Base-by-base conservation (phyloP, 2,888 invertebrate genomes). In the Sicus ferrugineus region DNA sequence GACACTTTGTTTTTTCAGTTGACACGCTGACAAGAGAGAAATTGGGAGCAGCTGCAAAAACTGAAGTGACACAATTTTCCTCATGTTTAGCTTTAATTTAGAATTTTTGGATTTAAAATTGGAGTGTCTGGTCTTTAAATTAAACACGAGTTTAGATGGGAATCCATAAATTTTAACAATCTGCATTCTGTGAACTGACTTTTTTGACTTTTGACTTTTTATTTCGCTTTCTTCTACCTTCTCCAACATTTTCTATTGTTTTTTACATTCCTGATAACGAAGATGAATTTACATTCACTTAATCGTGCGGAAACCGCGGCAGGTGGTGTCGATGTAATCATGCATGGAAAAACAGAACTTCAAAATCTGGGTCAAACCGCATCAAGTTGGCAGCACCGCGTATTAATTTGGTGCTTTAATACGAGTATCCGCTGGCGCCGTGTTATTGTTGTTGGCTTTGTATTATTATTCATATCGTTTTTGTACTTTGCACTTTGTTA, bases 1-100 rank as follows among this genome's bases (percentile, higher is more conserved):
- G 28, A 31, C 28, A 54, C 11, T 66, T 48, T 19, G 23, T 26
- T 14, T 64, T 68, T 56, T 65, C 54, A 46, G 28, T 38, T 65
- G 58, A 64, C 50, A 46, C 61, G 42, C 54, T 65, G 31, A 59
- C 31, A 28, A 62, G 63, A 21, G 38, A 9, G 31, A 28, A 56
- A 66, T 66, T 66, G 56, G 66, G 66, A 66, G 46, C 66, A 58
- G 56, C 66, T 66, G 66, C 50, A 38, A 42, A 56, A 38, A 42
- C n/a, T 42, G 66, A 42, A 56, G 56, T 66, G 66, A 56, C 66
- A 66, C 56, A 66, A 23, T 66, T 66, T 66, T 54, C 28, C 54
- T 54, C 28, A 14, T 54, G 54, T 54, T 54, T 54, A 54, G 28
- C 54, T 54, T 54, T 54, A 54, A 54, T 54, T 54, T 54, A 26